Evolutionary conservation across 2,797 vertebrate species (phyloP), one percentile per base, ranked within the genome.

Genomic region (Urosaurus nigricauda): DNA sequence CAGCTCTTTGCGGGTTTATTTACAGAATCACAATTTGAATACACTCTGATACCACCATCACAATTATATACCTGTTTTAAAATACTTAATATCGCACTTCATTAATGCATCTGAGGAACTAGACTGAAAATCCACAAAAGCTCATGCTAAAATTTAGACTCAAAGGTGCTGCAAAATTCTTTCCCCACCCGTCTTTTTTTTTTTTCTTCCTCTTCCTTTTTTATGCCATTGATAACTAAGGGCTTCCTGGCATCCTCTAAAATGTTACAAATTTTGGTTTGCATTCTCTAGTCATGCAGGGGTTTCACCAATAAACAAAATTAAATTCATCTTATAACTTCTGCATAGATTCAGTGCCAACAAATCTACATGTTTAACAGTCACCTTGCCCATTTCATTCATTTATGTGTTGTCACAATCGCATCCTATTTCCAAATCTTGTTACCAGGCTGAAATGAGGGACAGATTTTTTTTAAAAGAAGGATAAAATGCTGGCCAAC

Each of bases 391-490:
- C 29, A 70, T 56, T 56, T 79, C 29, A 79, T 29, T 16, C 78
- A 56, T 14, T 16, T 84, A 71, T 65, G 6, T 47, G 51, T 73
- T 87, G 21, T 16, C 79, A 81, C 13, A 68, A 32, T 65, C 58
- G 51, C 29, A 65, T 12, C 21, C 17, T 68, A 35, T 75, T 68
- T 53, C 43, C 56, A 78, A 90, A 87, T 24, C 29, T 2, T 87
- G 37, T 84, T n/a, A 43, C 16, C 12, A 65, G 6, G 35, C 51
- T 90, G 2, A 65, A 79, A 84, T 90, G 29, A 81, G 65, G 58
- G 12, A 80, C 1, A 71, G n/a, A n/a, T n/a, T 0, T 0, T 73
- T 24, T 51, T 4, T 43, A 43, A 65, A 40, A 53, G n/a, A 6
- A 88, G 80, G 43, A 8, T 29, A 92, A 65, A 29, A 83, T 85